Conservation (phyloP, 2,113 vertebrate genomes). For the Oreotrochilus melanogaster region DNA sequence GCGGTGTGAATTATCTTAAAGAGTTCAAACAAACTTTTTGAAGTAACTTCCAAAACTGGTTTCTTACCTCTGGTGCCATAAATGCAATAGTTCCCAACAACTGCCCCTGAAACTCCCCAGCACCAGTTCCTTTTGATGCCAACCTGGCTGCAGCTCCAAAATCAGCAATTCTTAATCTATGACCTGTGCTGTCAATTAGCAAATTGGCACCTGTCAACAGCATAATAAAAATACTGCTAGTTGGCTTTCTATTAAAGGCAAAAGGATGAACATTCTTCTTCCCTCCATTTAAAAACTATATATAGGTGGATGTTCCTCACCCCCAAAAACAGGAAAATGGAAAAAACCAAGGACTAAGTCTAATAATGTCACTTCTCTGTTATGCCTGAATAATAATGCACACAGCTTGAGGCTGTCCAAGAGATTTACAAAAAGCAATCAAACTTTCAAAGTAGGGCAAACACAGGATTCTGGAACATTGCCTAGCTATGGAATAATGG, state of each 20-base stretch:
- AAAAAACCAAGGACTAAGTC: background rate
- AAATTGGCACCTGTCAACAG: slow-evolving; percentile 88
- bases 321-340: background rate
- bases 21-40: background rate
- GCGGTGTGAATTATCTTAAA: background rate
- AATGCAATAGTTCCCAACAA: slow-evolving; percentile 92
- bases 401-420: background rate
- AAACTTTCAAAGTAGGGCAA: background rate
- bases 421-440: background rate
- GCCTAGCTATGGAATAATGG: background rate
- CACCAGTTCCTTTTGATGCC: slow-evolving; percentile 92
- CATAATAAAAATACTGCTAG: slow-evolving; percentile 48
- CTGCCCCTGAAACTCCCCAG: slow-evolving; percentile 92
- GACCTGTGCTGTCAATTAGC: slow-evolving; percentile 92
- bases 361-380: background rate
- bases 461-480: background rate
- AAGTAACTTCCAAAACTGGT: slow-evolving; percentile 5
- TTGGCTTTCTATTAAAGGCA: slow-evolving; percentile 19
- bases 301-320: background rate
- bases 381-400: background rate
- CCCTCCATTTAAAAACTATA: background rate
- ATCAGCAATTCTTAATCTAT: slow-evolving; percentile 90
- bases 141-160: slow-evolving; percentile 91
- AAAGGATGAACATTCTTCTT: background rate
- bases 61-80: slow-evolving; percentile 91